Evolutionary conservation across 2,113 vertebrate species (phyloP).

Genomic region (Delphinus delphis): DNA sequence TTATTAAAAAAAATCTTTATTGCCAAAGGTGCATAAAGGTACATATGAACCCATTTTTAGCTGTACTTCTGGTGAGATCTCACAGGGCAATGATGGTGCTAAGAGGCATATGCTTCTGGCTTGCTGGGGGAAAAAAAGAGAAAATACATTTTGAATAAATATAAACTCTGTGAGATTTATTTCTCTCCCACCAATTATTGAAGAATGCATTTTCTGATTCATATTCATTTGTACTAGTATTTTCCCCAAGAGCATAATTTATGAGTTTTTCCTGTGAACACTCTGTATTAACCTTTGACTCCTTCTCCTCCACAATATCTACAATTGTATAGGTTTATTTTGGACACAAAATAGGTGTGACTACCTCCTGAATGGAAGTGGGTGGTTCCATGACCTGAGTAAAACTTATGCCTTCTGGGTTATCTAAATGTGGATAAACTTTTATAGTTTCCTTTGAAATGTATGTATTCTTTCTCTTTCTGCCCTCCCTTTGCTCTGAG

Average conservation of each 20-base stretch:
- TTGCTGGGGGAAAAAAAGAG: background rate
- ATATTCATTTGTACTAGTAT: slow-evolving; percentile 23
- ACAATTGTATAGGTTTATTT: slow-evolving; percentile 36
- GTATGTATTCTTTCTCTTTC: slow-evolving; percentile 5
- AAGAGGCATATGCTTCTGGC: slow-evolving; percentile 19
- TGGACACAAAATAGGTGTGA: slow-evolving; percentile 28
- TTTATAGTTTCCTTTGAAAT: slow-evolving; percentile 55
- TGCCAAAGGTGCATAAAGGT: background rate
- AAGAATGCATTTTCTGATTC: slow-evolving; percentile 26
- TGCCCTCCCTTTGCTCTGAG: slow-evolving; percentile 67
- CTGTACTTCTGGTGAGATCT: background rate
- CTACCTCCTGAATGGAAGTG: slow-evolving; percentile 22
- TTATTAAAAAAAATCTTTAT: slow-evolving; percentile 19
- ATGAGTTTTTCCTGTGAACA: slow-evolving; percentile 13
- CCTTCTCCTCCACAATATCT: background rate
- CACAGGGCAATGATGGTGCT: background rate
- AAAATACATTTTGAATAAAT: slow-evolving; percentile 46
- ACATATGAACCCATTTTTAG: background rate
- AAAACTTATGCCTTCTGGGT: slow-evolving; percentile 39
- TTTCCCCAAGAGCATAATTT: background rate
- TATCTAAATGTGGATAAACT: slow-evolving; percentile 50
- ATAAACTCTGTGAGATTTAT: slow-evolving; percentile 18
- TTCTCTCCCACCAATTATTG: slow-evolving; percentile 14
- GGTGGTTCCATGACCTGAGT: background rate
- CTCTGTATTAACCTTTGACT: background rate